A percentile compares a stretch with the other conserved stretches of the same genome.
phyloP scores from a whole-genome alignment of 2,797 vertebrate species.

The Ciconia nigra region DNA sequence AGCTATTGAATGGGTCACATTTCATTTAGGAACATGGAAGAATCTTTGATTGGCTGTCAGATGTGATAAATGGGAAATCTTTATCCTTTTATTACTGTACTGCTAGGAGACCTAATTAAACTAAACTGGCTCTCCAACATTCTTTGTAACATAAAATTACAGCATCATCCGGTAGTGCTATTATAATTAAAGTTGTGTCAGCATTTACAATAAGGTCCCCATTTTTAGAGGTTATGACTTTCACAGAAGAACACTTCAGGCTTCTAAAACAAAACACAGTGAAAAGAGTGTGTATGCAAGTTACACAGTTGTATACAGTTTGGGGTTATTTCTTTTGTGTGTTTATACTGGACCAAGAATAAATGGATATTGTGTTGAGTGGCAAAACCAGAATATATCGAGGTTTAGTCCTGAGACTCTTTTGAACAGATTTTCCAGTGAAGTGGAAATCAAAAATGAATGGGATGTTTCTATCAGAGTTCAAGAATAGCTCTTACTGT shows the following conservation, averaged over 20 bases:
- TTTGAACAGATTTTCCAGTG: background rate
- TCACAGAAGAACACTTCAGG: conserved; percentile 26
- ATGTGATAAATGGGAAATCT: conserved; percentile 80
- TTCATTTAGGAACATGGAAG: conserved; percentile 73
- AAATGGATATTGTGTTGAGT: background rate
- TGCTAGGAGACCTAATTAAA: conserved; percentile 79
- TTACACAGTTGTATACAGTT: background rate
- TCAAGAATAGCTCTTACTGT: background rate
- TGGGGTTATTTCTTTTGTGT: background rate
- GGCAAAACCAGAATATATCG: background rate
- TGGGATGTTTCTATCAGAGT: background rate
- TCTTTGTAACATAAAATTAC: conserved; percentile 75
- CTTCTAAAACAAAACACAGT: conserved; percentile 11
- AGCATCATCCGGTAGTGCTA: conserved; percentile 33
- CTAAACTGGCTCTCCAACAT: conserved; percentile 65
- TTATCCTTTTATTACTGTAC: conserved; percentile 77
- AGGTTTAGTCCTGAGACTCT: background rate
- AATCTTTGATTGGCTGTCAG: conserved; percentile 77
- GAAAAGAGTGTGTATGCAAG: background rate
- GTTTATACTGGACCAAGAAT: background rate
- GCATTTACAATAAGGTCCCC: conserved; percentile 58
- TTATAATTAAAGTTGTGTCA: conserved; percentile 69
- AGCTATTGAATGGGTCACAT: conserved; percentile 67
- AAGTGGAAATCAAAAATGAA: background rate
- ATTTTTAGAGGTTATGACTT: conserved; percentile 46